These are phyloP conservation scores for Synergus gifuensis DNA, from an alignment of 2,888 invertebrate genomes.

Conservation along the genomic window DNA sequence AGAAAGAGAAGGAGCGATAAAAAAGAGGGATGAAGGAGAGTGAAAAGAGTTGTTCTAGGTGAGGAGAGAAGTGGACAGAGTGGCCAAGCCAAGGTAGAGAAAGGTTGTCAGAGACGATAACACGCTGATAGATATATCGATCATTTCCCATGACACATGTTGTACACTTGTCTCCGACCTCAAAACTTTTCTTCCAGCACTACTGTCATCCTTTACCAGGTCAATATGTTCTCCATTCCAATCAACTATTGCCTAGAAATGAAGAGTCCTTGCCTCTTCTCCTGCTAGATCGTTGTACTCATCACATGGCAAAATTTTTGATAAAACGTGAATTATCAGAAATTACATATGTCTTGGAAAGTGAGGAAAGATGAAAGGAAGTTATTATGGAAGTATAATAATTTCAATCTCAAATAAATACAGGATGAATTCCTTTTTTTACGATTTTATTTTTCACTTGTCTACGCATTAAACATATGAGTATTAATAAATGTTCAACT, in stretches of 20 bases:
- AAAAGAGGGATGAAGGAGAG: constrained; percentile 46
- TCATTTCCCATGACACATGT: constrained; percentile 63
- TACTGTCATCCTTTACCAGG: constrained; percentile 14
- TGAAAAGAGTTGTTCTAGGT: constrained; percentile 51
- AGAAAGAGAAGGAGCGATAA: constrained; percentile 48
- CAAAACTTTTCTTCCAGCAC: constrained; percentile 12
- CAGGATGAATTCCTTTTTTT: no score
- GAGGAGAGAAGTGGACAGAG: constrained; percentile 50
- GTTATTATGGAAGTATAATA: background rate
- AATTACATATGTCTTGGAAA: background rate
- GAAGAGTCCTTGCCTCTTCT: constrained; percentile 5
- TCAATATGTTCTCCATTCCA: constrained; percentile 37
- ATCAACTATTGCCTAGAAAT: constrained; percentile 8
- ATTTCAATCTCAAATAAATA: background rate
- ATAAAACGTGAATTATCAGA: background rate
- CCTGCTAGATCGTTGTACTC: background rate
- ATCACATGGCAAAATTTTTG: background rate
- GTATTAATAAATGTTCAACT: constrained; percentile 19
- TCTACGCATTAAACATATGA: constrained; percentile 1
- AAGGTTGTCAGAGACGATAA: constrained; percentile 69
- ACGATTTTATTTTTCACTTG: constrained; percentile 15
- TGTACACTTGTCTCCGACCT: constrained; percentile 47
- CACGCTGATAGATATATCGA: constrained; percentile 70
- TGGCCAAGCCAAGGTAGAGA: constrained; percentile 43
- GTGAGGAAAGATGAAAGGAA: background rate